Evolutionary conservation across 2,113 vertebrate genomes (phyloP), one percentile per base, ranked within the genome.

Genomic region (Onychostoma macrolepis): DNA sequence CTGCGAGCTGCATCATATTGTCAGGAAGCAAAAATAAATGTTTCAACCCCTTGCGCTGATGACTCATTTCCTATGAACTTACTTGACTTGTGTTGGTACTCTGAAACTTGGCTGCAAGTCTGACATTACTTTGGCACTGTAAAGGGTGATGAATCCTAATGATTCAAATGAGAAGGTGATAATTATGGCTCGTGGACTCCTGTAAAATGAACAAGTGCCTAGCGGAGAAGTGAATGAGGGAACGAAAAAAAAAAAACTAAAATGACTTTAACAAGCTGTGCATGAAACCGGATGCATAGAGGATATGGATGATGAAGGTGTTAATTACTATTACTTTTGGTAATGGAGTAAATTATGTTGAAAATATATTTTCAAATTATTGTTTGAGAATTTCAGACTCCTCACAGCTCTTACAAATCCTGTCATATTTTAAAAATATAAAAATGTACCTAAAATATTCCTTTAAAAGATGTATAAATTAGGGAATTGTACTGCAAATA

Each of bases 1-100:
- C 87, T 90, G 56, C 78, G 56, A 90, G 89, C 84, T 80, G 78
- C 77, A 83, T 87, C 30, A 69, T 86, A 81, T 87, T 21, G 74
- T 43, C 50, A 43, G 69, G 53, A 82, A 63, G 75, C 9, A 33
- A 75, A 89, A 87, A 82, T 84, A 76, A 75, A 87, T 26, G 58
- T 80, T 86, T 30, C 75, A 79, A 15, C 50, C 43, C 58, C 24
- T n/a, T 15, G 30, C 17, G 17, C 79, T 13, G 26, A 58, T 87
- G 81, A 81, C 24, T 84, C 56, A 87, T 87, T 79, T 85, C 33
- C 24, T 11, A 9, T 56, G 41, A 84, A 80, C 85, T 87, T 75
- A 83, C 43, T 45, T 63, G 43, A 86, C 67, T n/a, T 85, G 13
- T 74, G 38, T 45, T 38, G 43, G 67, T 80, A n/a, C 28, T 61